Evolutionary conservation across 2,113 vertebrate genomes (phyloP), one percentile per base, ranked within the genome.

Genomic region (Zosterops lateralis): DNA sequence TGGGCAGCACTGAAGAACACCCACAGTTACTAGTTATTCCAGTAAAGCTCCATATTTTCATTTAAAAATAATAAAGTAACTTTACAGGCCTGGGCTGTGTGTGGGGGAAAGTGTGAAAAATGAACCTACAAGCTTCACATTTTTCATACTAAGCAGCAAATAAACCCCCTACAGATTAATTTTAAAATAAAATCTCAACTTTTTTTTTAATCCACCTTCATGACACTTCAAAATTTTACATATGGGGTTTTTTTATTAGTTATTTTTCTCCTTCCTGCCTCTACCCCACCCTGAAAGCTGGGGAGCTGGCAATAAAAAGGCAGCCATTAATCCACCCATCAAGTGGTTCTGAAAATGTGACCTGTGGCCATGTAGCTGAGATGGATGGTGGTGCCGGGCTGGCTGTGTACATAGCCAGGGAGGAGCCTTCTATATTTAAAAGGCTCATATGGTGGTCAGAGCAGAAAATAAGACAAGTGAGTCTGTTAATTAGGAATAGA

Each of bases 361-460:
- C 72, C 68, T 88, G 82, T 90, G 90, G 88, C 85, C 84, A 71
- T 1, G 6, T 8, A 86, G 90, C 85, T 73, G 85, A 93, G 90
- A 90, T 5, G 72, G 90, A 82, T 83, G 47, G 64, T 54, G 92
- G 92, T 93, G 95, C 96, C 64, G 0, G 84, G 60, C 68, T 74
- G 85, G 34, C 93, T 96, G 93, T 88, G 88, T 94, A 94, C 85
- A 60, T 58, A 94, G 85, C 56, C 76, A 85, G 51, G 75, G 79
- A 95, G 90, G 75, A 88, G 75, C 56, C 25, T 83, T 93, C 88
- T 93, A 80, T 92, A 88, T 94, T 95, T 96, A 73, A 93, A 90
- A 93, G 65, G 42, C 38, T 94, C 66, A 88, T 80, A 64, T 7
- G 50, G 85, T 80, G 67, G 85, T 86, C 86, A 90, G 29, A 85